Evolutionary conservation across 1,140 invertebrate species (phyloP).

Genomic region (Adelges cooleyi): DNA sequence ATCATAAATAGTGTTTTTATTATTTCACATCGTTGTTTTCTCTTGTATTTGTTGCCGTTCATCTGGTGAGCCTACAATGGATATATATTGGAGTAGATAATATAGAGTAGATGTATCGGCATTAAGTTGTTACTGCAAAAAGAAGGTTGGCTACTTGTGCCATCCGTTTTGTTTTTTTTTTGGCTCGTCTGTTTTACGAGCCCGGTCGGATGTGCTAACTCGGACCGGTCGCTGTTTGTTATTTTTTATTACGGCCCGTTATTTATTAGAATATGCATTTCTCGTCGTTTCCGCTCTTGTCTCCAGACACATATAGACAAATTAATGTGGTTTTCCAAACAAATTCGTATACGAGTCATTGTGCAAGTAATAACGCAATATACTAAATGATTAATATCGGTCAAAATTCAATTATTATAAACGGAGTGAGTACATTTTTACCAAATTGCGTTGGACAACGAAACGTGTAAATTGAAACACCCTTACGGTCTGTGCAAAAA

Average conservation of each 20-base stretch:
- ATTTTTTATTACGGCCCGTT: slow-evolving; percentile 9
- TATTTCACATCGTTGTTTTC: not conserved
- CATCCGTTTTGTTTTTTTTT: slow-evolving; percentile 8
- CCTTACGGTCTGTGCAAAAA: too few species aligned
- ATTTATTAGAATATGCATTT: slow-evolving; percentile 24
- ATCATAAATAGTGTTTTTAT: slow-evolving; percentile 14
- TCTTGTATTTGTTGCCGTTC: not conserved
- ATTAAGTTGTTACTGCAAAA: not conserved
- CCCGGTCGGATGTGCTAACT: slow-evolving; percentile 22
- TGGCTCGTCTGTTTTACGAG: slow-evolving; percentile 10
- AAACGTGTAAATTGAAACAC: too few species aligned
- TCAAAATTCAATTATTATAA: too few species aligned
- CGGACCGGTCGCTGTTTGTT: slow-evolving; percentile 12
- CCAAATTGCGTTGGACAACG: too few species aligned
- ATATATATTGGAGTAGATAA: not conserved
- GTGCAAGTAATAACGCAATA: too few species aligned
- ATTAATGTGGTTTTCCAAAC: too few species aligned
- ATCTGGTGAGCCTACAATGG: not conserved
- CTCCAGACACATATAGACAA: not conserved
- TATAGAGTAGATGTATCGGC: not conserved
- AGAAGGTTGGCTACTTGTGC: not conserved
- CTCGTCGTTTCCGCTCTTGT: slow-evolving; percentile 16
- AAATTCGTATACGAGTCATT: too few species aligned
- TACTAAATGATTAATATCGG: too few species aligned
- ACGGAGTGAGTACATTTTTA: too few species aligned